Evolutionary conservation across 2,888 invertebrate genomes (phyloP), one percentile per base, ranked within the genome.

Genomic region (Catocala fraxini): DNA sequence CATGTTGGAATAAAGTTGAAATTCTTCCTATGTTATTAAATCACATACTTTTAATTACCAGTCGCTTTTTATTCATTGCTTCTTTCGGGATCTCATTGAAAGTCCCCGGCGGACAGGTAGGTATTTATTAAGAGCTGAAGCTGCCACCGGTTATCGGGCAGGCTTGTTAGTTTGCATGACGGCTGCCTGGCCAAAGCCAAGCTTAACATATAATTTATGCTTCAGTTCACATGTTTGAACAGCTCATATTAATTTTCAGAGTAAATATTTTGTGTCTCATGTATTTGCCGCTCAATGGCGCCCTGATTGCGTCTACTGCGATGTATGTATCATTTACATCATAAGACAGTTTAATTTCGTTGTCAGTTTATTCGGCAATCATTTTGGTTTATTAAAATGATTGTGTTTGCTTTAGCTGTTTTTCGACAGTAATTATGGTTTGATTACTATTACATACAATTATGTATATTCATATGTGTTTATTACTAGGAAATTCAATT

Each of bases 121-220:
- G 35, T 47, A 43, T 63, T 59, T 58, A 58, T 46, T 55, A 57
- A 48, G 56, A 56, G 52, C 49, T 53, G 42, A 49, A 48, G 51
- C 56, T 56, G 43, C 51, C 42, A 47, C 13, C 53, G 51, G 66
- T 57, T 70, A 77, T 69, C 74, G 52, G 51, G 48, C 5, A 7
- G 48, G 45, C 55, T 35, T 62, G 47, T 39, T 63, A 46, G 46
- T 62, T 62, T 55, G 56, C 61, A 51, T 56, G 67, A 68, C 64
- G 58, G 41, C 49, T 63, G 71, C 66, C 74, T 47, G 46, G 34
- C 61, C 43, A 67, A 77, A 78, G 63, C 71, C 66, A 10, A 42
- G 79, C 78, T 83, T 75, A 79, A 56, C 64, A 64, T 68, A 73
- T 76, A 81, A 70, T 59, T 63, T 48, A 49, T 59, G 73, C 75